Conservation (phyloP, 2,888 invertebrate genomes). For the Dendrolimus pini region DNA sequence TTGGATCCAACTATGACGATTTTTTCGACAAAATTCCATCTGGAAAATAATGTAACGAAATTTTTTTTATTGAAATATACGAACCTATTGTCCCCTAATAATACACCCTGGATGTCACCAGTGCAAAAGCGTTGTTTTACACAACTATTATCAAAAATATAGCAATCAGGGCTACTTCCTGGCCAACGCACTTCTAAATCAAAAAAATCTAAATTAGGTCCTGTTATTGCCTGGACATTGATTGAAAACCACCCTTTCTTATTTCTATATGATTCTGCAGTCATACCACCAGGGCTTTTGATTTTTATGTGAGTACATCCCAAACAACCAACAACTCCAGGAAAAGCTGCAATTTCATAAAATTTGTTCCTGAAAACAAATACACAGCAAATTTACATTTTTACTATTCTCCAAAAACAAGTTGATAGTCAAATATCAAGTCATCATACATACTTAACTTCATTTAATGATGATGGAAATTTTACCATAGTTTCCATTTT, state of each 20-base stretch:
- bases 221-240: slow-evolving; percentile 20
- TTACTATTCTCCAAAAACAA: background rate
- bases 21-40: no score
- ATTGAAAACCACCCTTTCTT: slow-evolving; percentile 18
- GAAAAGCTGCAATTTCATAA: slow-evolving; percentile 13
- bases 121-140: background rate
- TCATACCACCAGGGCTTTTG: slow-evolving; percentile 16
- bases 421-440: background rate
- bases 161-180: slow-evolving; percentile 16
- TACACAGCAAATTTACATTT: background rate
- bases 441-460: slow-evolving; percentile 3
- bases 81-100: slow-evolving; percentile 15
- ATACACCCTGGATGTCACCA: slow-evolving; percentile 8
- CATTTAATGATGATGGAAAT: slow-evolving; percentile 9
- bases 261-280: slow-evolving; percentile 17
- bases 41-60: no score
- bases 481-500: slow-evolving; percentile 5
- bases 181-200: slow-evolving; percentile 21
- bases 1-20: no score
- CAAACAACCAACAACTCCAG: slow-evolving; percentile 15
- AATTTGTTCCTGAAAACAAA: slow-evolving; percentile 9
- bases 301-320: slow-evolving; percentile 22
- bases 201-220: slow-evolving; percentile 19
- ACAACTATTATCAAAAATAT: slow-evolving; percentile 12
- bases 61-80: slow-evolving; percentile 3